Evolutionary conservation across 2,888 invertebrate species (phyloP).

Genomic region (Cataglyphis livida): DNA sequence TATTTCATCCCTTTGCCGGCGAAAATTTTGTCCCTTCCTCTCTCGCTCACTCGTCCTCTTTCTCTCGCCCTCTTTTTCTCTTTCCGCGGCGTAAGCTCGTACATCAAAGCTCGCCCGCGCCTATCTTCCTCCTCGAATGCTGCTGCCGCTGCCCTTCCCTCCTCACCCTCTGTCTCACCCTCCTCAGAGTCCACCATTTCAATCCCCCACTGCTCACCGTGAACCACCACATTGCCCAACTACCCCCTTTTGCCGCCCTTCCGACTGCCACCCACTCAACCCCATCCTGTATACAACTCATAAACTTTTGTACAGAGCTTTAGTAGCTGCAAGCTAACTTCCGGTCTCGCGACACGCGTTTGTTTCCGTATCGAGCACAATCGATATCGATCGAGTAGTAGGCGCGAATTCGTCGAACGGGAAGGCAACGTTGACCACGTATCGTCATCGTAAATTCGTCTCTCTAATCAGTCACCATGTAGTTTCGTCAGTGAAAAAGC

Average conservation of each 20-base stretch:
- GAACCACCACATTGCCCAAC: constrained; percentile 72
- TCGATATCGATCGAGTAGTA: constrained; percentile 63
- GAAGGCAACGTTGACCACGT: constrained; percentile 33
- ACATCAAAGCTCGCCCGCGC: constrained; percentile 84
- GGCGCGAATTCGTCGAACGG: constrained; percentile 42
- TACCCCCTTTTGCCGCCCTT: constrained; percentile 71
- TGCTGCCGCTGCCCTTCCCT: constrained; percentile 67
- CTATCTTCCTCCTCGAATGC: constrained; percentile 81
- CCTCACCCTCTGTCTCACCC: constrained; percentile 60
- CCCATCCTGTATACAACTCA: constrained; percentile 78
- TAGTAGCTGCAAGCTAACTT: constrained; percentile 83
- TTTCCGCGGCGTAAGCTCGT: constrained; percentile 81
- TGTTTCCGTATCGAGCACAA: constrained; percentile 67
- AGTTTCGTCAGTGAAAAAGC: constrained; percentile 37
- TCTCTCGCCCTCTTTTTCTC: constrained; percentile 70
- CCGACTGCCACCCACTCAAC: constrained; percentile 76
- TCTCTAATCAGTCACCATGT: constrained; percentile 39
- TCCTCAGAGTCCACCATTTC: constrained; percentile 55
- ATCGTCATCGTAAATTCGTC: constrained; percentile 52
- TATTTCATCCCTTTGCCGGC: constrained; percentile 84
- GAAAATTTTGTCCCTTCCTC: constrained; percentile 82
- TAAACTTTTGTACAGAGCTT: constrained; percentile 83
- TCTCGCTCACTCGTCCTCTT: constrained; percentile 71
- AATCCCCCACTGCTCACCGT: constrained; percentile 59
- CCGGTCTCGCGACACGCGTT: constrained; percentile 78